These are phyloP conservation scores for Philonicus albiceps DNA, from an alignment of 2,888 invertebrate genomes.

Conservation along the genomic window DNA sequence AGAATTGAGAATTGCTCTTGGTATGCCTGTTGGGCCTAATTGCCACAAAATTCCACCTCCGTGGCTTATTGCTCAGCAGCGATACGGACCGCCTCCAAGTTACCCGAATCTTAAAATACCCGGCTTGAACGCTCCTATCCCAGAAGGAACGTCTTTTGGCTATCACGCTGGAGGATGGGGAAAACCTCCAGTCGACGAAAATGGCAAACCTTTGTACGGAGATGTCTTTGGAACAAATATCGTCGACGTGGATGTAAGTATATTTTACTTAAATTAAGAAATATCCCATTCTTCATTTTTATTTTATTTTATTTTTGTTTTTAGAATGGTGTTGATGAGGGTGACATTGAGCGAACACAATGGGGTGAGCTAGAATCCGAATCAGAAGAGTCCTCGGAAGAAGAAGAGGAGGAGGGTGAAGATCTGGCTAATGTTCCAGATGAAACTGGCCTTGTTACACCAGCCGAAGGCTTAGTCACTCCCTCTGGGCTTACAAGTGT, in stretches of 20 bases:
- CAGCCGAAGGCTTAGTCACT: slow-evolving; percentile 92
- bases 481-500: slow-evolving; percentile 91
- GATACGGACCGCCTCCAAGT: slow-evolving; percentile 97
- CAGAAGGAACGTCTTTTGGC: slow-evolving; percentile 96
- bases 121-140: slow-evolving; percentile 97
- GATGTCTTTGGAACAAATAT: slow-evolving; percentile 94
- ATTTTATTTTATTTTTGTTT: too few relatives aligned
- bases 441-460: slow-evolving; percentile 88
- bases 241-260: slow-evolving; percentile 74
- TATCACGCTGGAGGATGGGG: slow-evolving; percentile 99
- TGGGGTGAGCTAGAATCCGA: slow-evolving; percentile 99
- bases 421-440: slow-evolving; percentile 69
- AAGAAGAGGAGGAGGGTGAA: slow-evolving; percentile 72
- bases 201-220: slow-evolving; percentile 96
- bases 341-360: slow-evolving; percentile 89
- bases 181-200: slow-evolving; percentile 98
- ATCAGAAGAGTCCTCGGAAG: slow-evolving; percentile 69
- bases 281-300: slow-evolving; percentile 28
- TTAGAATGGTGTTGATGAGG: slow-evolving; percentile 75
- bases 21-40: slow-evolving; percentile 97
- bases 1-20: slow-evolving; percentile 93
- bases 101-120: slow-evolving; percentile 98
- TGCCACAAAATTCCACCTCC: slow-evolving; percentile 92
- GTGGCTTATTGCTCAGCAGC: slow-evolving; percentile 77
- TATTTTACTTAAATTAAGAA: neutral